Base-by-base conservation (phyloP, 2,888 invertebrate species). In the Smittia sp. region DNA sequence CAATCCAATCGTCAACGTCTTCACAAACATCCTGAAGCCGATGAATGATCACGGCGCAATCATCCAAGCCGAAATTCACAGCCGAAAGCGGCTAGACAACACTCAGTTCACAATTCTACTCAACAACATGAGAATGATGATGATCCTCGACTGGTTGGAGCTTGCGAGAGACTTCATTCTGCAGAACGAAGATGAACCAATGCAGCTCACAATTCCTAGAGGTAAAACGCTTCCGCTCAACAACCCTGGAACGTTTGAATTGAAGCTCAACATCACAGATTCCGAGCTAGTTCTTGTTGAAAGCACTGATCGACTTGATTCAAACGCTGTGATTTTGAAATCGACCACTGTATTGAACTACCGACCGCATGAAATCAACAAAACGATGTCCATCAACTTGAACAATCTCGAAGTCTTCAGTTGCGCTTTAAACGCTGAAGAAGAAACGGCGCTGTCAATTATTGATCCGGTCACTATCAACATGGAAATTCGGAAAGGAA, bases 271-370 rank as follows among this genome's bases (percentile, higher is more conserved):
- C 82, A 89, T 98, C 25, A 96, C 95, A 0, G 95, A 98, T 82
- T 97, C 96, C 1, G 97, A 99, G 83, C 85, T 98, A 74, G 94
- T 98, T 38, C 86, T 98, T 39, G 92, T 98, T 0, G 98, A 98
- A 81, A 92, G 97, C 80, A 89, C 93, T 0, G 89, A 93, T 0
- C 86, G 91, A 15, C 87, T 89, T 84, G 96, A 98, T 80, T 93
- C 96, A 0, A 95, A 95, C 80, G 96, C 98, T 0, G 92, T 98
- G 11, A 96, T 98, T 79, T 84, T 97, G 15, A 91, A 91, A 89
- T 93, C 93, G 77, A 96, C 96, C 7, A 94, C 96, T 0, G 92
- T 96, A 15, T 83, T 96, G 70, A 89, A 91, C 0, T 96, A 93
- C 80, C 88, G 90, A 52, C 87, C 89, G 6, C 83, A 87, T 75